Percentiles rank a stretch among this genome's conserved stretches.
Conservation (phyloP, 2,888 invertebrate species). For the Trissolcus brochymenae region DNA sequence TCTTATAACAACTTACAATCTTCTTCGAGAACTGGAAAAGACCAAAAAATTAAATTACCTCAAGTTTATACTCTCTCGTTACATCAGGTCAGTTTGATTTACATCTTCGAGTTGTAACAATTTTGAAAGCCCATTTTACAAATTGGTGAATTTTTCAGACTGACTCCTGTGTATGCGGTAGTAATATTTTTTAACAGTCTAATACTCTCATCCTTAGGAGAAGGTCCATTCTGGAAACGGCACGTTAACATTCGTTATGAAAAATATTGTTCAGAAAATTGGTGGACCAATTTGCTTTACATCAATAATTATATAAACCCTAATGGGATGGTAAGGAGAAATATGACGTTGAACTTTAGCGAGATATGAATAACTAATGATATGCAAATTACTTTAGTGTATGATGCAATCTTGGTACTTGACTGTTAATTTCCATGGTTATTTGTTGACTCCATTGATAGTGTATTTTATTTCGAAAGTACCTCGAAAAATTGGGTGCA, state of each 20-base stretch:
- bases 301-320: conserved; percentile 67
- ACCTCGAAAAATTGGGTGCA: conserved; percentile 64
- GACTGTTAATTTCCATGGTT: conserved; percentile 64
- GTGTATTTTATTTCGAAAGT: conserved; percentile 62
- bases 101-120: too few relatives aligned
- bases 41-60: conserved; percentile 61
- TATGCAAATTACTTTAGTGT: conserved; percentile 59
- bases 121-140: too few relatives aligned
- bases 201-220: conserved; percentile 64
- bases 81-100: conserved; percentile 60
- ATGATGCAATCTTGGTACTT: conserved; percentile 68
- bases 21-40: conserved; percentile 63
- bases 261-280: conserved; percentile 64
- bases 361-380: not conserved
- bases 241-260: conserved; percentile 59
- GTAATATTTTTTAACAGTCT: conserved; percentile 64
- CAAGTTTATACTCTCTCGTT: conserved; percentile 59
- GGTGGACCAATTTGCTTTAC: conserved; percentile 70
- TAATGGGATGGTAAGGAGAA: conserved; percentile 57
- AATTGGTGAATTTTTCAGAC: conserved; percentile 52
- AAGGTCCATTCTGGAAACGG: conserved; percentile 67
- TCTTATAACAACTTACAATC: conserved; percentile 62
- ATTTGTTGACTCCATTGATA: conserved; percentile 58
- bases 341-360: not conserved
- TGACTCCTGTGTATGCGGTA: conserved; percentile 65